Percentiles rank a stretch among this genome's conserved stretches.
Conservation (phyloP, 2,797 vertebrate genomes). For the Pristis pectinata region DNA sequence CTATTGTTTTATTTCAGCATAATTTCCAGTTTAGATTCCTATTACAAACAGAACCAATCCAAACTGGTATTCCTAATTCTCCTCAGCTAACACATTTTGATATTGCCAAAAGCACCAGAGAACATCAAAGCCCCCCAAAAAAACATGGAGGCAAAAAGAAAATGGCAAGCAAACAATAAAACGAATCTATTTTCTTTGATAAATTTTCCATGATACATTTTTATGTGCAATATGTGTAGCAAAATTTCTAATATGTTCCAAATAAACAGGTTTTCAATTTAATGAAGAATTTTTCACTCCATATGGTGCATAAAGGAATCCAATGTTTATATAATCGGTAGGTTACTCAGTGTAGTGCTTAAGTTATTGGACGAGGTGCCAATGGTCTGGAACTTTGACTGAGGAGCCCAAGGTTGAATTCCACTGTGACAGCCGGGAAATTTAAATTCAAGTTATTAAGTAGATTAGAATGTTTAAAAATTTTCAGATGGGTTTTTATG, state of each 20-base stretch:
- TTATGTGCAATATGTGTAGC: not conserved
- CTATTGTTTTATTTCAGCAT: not conserved
- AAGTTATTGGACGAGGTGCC: too few species aligned
- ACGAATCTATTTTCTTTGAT: not conserved
- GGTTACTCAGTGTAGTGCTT: too few species aligned
- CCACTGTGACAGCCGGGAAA: too few species aligned
- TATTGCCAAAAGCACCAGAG: not conserved
- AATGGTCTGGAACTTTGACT: too few species aligned
- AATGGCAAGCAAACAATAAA: not conserved
- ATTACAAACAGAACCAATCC: not conserved
- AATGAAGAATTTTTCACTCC: not conserved
- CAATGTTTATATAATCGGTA: not conserved
- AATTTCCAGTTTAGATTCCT: not conserved
- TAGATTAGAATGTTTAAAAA: too few species aligned
- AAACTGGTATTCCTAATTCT: not conserved
- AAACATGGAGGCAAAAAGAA: not conserved
- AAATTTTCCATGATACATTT: not conserved
- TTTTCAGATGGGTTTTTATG: too few species aligned
- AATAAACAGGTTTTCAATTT: not conserved
- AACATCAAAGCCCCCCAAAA: not conserved
- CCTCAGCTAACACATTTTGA: not conserved
- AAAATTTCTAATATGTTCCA: not conserved
- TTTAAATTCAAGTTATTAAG: too few species aligned
- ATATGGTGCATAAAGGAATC: not conserved
- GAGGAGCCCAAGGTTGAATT: too few species aligned